These are phyloP conservation scores for Drosophila dunni DNA, from an alignment of 1,140 invertebrate species.

Conservation along the genomic window DNA sequence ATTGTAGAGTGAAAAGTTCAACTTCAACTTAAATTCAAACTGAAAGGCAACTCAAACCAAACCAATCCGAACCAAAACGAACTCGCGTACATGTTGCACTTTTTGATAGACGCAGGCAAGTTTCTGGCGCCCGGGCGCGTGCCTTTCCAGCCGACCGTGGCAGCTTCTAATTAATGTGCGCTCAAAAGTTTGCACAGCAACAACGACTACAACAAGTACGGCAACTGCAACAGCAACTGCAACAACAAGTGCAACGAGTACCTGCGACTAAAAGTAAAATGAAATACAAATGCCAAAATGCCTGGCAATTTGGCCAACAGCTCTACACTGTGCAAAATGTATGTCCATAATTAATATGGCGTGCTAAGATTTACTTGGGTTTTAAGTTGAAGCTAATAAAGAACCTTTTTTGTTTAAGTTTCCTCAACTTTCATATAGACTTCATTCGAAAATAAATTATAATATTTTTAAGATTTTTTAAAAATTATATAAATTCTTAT, in stretches of 20 bases:
- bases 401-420: no score
- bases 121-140: conserved; percentile 54
- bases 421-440: no score
- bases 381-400: no score
- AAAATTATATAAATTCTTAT: no score
- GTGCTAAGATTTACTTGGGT: no score
- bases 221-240: conserved; percentile 6
- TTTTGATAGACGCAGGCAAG: conserved; percentile 50
- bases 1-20: conserved; percentile 32
- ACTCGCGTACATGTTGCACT: conserved; percentile 59
- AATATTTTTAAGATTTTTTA: no score
- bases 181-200: conserved; percentile 52
- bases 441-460: no score
- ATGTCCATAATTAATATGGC: no score
- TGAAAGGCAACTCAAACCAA: conserved; percentile 57
- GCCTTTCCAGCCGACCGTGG: conserved; percentile 70
- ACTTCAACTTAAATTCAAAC: conserved; percentile 57
- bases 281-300: conserved; percentile 51
- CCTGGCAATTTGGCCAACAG: conserved; percentile 38
- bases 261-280: conserved; percentile 43
- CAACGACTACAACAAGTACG: conserved; percentile 6
- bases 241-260: conserved; percentile 17
- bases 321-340: neutral
- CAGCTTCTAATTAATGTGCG: conserved; percentile 80
- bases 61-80: conserved; percentile 1